Evolutionary conservation across 1,140 invertebrate genomes (phyloP).

Genomic region (Sycobia sp.): DNA sequence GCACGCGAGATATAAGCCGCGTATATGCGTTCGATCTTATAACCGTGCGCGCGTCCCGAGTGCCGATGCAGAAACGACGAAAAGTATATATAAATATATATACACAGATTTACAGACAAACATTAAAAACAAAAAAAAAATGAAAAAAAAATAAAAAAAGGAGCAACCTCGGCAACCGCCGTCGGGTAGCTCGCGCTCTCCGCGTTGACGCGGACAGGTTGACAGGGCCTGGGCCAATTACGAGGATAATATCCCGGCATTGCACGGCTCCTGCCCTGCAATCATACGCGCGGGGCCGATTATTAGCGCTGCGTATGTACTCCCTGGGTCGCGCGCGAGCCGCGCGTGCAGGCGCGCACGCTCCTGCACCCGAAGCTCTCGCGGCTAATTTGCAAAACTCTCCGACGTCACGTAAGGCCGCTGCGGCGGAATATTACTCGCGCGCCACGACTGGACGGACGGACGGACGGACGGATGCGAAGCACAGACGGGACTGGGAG

Average conservation of each 20-base stretch:
- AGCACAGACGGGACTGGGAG: not conserved
- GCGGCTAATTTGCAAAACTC: conserved; percentile 54
- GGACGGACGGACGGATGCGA: too few relatives aligned
- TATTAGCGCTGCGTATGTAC: conserved; percentile 38
- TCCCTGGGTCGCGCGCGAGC: conserved; percentile 20
- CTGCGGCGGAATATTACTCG: too few relatives aligned
- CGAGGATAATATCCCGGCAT: conserved; percentile 51
- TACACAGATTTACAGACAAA: too few relatives aligned
- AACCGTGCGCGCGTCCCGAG: too few relatives aligned
- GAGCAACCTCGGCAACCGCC: too few relatives aligned
- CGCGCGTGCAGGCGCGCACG: not conserved
- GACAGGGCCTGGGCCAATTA: conserved; percentile 59
- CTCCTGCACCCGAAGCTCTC: conserved; percentile 35
- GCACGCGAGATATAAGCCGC: too few relatives aligned
- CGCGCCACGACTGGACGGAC: too few relatives aligned
- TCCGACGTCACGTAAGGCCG: not conserved
- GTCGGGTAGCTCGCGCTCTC: not conserved
- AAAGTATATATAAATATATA: too few relatives aligned
- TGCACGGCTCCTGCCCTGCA: conserved; percentile 46
- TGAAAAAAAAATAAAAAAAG: too few relatives aligned
- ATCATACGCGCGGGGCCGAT: conserved; percentile 51
- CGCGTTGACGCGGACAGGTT: conserved; percentile 44
- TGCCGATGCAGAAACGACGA: too few relatives aligned
- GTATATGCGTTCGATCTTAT: too few relatives aligned
- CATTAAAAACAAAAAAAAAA: too few relatives aligned